These are phyloP conservation scores for Phoebastria nigripes DNA, from an alignment of 2,797 vertebrate genomes.

Conservation along the genomic window DNA sequence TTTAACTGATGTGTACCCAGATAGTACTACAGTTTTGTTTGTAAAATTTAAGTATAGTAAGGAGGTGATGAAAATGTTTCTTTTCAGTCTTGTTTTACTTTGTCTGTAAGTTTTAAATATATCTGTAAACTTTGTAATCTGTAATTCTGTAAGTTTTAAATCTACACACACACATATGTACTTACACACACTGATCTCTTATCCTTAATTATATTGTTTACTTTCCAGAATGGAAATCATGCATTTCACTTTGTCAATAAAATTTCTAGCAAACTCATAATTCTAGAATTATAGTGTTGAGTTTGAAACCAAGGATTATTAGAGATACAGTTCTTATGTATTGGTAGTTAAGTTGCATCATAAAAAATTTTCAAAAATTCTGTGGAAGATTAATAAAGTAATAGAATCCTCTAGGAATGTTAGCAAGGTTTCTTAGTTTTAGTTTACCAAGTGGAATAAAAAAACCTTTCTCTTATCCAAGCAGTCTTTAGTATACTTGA, in stretches of 20 bases:
- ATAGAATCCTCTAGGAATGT: neutral
- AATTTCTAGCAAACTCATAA: neutral
- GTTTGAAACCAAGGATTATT: neutral
- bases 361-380: neutral
- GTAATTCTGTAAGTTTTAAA: neutral
- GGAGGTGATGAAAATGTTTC: neutral
- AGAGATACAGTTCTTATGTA: neutral
- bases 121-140: neutral
- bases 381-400: neutral
- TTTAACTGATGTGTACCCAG: neutral
- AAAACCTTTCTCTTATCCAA: neutral
- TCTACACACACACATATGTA: rapidly evolving
- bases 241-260: neutral
- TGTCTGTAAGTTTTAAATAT: neutral
- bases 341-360: neutral
- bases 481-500: neutral
- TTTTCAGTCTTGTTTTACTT: neutral
- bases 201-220: neutral
- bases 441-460: neutral
- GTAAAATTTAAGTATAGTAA: neutral
- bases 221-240: neutral
- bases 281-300: neutral
- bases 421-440: neutral
- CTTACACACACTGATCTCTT: neutral
- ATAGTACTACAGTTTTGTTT: neutral